These are phyloP conservation scores for Thermophis baileyi DNA, from an alignment of 2,113 vertebrate genomes.

Conservation along the genomic window DNA sequence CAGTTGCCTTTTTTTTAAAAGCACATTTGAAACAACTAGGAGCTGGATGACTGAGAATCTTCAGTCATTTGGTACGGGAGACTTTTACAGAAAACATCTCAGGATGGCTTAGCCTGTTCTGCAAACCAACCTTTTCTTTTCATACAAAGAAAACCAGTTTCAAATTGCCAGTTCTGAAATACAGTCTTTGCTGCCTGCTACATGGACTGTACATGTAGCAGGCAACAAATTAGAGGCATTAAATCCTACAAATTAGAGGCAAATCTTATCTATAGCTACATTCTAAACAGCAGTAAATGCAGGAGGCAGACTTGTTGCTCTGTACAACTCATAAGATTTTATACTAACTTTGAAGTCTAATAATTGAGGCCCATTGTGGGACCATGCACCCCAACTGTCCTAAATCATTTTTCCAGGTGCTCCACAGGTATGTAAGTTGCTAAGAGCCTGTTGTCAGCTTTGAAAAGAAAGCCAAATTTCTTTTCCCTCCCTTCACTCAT, in stretches of 20 bases:
- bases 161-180: neutral
- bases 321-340: constrained; percentile 1
- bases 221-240: too few relatives aligned
- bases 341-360: constrained; percentile 4
- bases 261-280: neutral
- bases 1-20: neutral
- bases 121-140: neutral
- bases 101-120: neutral
- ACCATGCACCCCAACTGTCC: neutral
- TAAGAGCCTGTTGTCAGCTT: constrained; percentile 5
- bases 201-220: too few relatives aligned
- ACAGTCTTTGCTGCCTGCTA: neutral
- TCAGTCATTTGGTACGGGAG: neutral
- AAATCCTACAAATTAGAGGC: neutral
- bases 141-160: neutral
- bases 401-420: constrained; percentile 21
- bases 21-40: neutral
- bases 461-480: neutral
- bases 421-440: neutral
- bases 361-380: neutral
- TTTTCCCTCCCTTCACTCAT: constrained; percentile 13
- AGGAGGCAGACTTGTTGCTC: neutral
- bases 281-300: neutral
- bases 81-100: neutral
- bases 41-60: neutral